phyloP scores from a whole-genome alignment of 2,113 vertebrate species.

The Phaetusa simplex region DNA sequence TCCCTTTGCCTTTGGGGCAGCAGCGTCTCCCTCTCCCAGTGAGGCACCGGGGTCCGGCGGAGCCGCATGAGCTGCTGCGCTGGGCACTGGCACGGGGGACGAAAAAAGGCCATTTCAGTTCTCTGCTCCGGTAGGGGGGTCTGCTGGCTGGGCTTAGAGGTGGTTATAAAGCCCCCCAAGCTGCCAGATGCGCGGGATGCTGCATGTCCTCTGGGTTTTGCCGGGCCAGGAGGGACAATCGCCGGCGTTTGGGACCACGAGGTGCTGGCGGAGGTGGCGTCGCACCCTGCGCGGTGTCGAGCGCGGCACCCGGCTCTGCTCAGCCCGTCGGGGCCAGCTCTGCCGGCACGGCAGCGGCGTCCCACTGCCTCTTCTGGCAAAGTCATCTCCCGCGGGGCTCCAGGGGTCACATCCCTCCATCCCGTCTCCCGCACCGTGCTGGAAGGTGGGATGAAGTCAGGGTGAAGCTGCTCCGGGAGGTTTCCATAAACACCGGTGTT shows the following conservation, averaged over 20 bases:
- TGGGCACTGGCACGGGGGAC: neutral
- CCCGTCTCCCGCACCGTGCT: fast-evolving
- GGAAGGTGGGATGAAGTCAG: neutral
- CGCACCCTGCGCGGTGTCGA: fast-evolving
- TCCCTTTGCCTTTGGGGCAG: neutral
- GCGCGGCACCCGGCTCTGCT: neutral
- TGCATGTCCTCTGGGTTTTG: neutral
- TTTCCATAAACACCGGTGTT: neutral
- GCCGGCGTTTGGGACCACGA: fast-evolving
- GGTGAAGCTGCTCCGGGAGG: neutral
- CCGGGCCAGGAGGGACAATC: neutral
- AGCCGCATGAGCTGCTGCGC: neutral
- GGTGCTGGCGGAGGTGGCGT: fast-evolving
- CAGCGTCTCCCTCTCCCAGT: neutral
- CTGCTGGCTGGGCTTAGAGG: neutral
- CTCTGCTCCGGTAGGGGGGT: neutral
- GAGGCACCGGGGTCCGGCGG: fast-evolving
- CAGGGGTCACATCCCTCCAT: neutral
- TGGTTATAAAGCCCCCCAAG: neutral
- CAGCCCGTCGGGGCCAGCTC: fast-evolving
- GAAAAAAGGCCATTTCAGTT: neutral
- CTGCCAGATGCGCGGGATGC: neutral
- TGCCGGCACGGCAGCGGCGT: fast-evolving
- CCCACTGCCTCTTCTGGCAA: neutral
- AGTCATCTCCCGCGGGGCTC: fast-evolving